Evolutionary conservation across 2,113 vertebrate species (phyloP).

Genomic region (Phyllostomus hastatus): DNA sequence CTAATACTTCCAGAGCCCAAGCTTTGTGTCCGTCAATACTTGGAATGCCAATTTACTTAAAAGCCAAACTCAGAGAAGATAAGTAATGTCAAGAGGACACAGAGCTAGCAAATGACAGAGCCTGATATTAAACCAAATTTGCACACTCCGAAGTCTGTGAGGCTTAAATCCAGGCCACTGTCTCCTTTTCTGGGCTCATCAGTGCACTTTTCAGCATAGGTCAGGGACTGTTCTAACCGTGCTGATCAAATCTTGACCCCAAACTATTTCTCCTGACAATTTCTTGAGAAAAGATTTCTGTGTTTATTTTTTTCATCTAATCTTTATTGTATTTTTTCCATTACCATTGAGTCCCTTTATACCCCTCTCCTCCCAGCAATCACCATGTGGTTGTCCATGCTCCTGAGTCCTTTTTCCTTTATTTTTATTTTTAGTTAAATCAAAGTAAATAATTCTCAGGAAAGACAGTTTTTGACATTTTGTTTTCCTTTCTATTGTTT

Average conservation of each 20-base stretch:
- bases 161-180: not conserved
- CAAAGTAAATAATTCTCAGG: not conserved
- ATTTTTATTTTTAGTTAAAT: not conserved
- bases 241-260: not conserved
- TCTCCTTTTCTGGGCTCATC: not conserved
- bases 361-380: too few relatives aligned
- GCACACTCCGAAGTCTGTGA: not conserved
- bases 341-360: too few relatives aligned
- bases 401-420: too few relatives aligned
- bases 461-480: not conserved
- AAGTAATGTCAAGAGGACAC: not conserved
- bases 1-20: not conserved
- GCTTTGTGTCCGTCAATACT: not conserved
- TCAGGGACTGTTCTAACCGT: not conserved
- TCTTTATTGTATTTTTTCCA: too few relatives aligned
- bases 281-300: not conserved
- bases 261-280: not conserved
- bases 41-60: conserved; percentile 8
- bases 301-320: not conserved
- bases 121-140: not conserved
- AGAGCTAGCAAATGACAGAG: not conserved
- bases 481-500: not conserved
- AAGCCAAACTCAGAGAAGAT: not conserved
- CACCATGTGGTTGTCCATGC: too few relatives aligned
- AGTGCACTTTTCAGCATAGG: not conserved